These are phyloP conservation scores for Zaprionus taronus DNA, from an alignment of 1,140 invertebrate genomes.

Conservation along the genomic window DNA sequence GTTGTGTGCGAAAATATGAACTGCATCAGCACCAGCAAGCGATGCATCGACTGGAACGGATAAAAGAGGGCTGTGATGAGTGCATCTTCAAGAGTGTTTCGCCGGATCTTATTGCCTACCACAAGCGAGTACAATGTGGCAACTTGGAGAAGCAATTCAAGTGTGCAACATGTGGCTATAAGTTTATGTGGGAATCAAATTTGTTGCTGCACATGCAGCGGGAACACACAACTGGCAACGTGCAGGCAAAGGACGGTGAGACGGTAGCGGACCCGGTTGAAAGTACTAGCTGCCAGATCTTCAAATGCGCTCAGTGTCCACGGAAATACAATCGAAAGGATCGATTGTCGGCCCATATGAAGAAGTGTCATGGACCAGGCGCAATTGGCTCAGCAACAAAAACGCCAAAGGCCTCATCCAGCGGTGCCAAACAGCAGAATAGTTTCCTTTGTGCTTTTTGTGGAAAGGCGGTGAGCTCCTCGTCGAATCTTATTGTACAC, in stretches of 20 bases:
- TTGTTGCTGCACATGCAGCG: constrained; percentile 84
- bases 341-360: constrained; percentile 70
- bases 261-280: constrained; percentile 28
- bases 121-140: constrained; percentile 59
- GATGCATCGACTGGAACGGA: constrained; percentile 70
- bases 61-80: constrained; percentile 60
- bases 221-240: constrained; percentile 72
- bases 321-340: constrained; percentile 86
- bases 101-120: constrained; percentile 62
- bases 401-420: constrained; percentile 4
- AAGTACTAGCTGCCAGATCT: constrained; percentile 75
- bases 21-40: constrained; percentile 73
- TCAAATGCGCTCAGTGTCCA: constrained; percentile 85
- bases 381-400: neutral
- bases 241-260: constrained; percentile 10
- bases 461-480: constrained; percentile 86
- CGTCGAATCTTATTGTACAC: constrained; percentile 87
- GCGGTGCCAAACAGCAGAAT: constrained; percentile 54
- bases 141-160: constrained; percentile 74
- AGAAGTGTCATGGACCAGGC: constrained; percentile 59
- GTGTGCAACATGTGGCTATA: constrained; percentile 85
- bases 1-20: constrained; percentile 81
- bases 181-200: constrained; percentile 85
- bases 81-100: constrained; percentile 75
- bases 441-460: constrained; percentile 86